phyloP scores from a whole-genome alignment of 2,797 vertebrate genomes.

The Anisognathus igniventris region DNA sequence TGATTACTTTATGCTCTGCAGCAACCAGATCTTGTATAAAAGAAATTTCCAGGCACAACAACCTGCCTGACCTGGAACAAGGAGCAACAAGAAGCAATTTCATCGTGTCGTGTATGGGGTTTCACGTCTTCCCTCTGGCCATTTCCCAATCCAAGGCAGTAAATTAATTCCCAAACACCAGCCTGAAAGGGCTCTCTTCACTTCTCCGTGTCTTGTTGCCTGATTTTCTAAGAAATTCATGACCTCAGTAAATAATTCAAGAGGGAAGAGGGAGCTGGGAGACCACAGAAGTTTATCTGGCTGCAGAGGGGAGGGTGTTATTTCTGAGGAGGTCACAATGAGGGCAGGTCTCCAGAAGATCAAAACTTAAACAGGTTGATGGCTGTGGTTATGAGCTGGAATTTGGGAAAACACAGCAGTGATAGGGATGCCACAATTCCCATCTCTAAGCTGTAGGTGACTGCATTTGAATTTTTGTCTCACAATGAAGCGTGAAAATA shows the following conservation, averaged over 20 bases:
- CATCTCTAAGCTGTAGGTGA: not conserved
- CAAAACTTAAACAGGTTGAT: not conserved
- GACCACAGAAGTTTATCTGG: not conserved
- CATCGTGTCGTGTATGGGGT: fast-evolving
- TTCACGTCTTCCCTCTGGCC: not conserved
- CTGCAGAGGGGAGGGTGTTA: not conserved
- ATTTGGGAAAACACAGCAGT: not conserved
- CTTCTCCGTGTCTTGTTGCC: not conserved
- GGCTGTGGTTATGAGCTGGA: not conserved
- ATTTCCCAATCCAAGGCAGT: not conserved
- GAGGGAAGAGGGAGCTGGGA: not conserved
- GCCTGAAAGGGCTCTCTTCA: not conserved
- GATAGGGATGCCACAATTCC: not conserved
- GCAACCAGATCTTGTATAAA: not conserved
- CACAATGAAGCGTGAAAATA: fast-evolving
- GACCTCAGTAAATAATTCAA: conserved; percentile 4
- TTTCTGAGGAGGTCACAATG: not conserved
- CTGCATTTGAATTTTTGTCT: not conserved
- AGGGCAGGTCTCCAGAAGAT: not conserved
- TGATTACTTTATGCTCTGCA: not conserved
- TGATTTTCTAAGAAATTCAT: not conserved
- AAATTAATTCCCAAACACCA: not conserved
- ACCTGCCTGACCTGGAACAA: not conserved
- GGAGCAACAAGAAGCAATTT: not conserved
- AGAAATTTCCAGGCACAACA: not conserved